These are phyloP conservation scores for Poecilia picta DNA, from an alignment of 2,797 vertebrate species.

Conservation along the genomic window DNA sequence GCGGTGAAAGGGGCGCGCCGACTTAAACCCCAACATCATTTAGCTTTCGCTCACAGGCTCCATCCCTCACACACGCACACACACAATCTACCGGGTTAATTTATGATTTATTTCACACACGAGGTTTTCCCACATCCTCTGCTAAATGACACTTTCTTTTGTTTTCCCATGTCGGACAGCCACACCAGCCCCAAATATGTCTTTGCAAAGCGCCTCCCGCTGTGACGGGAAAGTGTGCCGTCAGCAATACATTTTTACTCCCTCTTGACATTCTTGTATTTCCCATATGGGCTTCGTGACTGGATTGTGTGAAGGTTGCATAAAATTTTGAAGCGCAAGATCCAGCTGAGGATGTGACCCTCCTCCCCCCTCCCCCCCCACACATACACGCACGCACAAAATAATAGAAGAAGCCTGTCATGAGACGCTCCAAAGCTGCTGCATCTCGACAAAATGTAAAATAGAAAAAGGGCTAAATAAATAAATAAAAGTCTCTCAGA, in stretches of 20 bases:
- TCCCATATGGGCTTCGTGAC: slow-evolving; percentile 56
- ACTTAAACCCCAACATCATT: slow-evolving; percentile 34
- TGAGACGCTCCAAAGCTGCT: slow-evolving; percentile 19
- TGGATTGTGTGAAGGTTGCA: slow-evolving; percentile 64
- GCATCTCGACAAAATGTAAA: background rate
- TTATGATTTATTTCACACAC: slow-evolving; percentile 20
- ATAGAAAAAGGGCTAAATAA: background rate
- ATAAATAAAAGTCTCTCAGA: background rate
- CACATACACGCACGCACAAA: slow-evolving; percentile 36
- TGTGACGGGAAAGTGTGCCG: slow-evolving; percentile 42
- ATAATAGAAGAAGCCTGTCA: slow-evolving; percentile 35
- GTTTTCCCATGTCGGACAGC: slow-evolving; percentile 26
- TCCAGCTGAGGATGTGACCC: slow-evolving; percentile 51
- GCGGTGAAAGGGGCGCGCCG: slow-evolving; percentile 36
- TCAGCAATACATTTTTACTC: slow-evolving; percentile 58
- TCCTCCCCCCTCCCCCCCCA: background rate
- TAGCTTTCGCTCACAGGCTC: slow-evolving; percentile 8
- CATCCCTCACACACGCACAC: background rate
- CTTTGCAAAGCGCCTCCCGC: slow-evolving; percentile 45
- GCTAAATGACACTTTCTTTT: slow-evolving; percentile 23
- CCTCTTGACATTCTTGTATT: slow-evolving; percentile 39
- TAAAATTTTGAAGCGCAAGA: slow-evolving; percentile 54
- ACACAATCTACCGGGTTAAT: slow-evolving; percentile 10
- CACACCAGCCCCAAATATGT: slow-evolving; percentile 58
- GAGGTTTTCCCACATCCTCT: slow-evolving; percentile 6